Base-by-base conservation (phyloP, 1,140 invertebrate species). In the Bombus pascuorum region DNA sequence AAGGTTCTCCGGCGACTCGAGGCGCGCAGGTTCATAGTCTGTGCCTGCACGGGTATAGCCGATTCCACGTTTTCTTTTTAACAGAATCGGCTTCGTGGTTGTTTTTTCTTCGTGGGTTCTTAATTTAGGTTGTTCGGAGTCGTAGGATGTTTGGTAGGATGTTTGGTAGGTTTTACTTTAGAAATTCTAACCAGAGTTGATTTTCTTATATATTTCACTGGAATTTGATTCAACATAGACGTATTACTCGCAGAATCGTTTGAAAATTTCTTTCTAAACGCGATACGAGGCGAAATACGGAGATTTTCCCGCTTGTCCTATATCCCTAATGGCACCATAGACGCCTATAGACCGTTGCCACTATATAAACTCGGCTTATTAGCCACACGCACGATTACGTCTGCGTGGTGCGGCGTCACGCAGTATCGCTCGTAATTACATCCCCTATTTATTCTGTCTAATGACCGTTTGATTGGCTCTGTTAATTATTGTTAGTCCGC, bases 401-500 rank as follows among this genome's bases (percentile, higher is more conserved):
- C 25, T 44, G 59, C 59, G 75, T 62, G 76, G 80, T 32, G 57
- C 68, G 76, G 28, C 66, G 34, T 42, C 74, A 71, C 75, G 71
- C 81, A 57, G 86, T 87, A 86, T 89, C 88, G 79, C 44, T 62
- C 32, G 37, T 83, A 86, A 83, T 88, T 74, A 83, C 76, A 75
- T 86, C 72, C 65, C 86, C 73, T 90, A 90, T 88, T 90, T 88
- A 86, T 74, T 88, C 70, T 83, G 71, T 53, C 73, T 88, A 90
- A 90, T 88, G 89, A 86, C 65, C 86, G 81, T 78, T 90, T 86
- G 89, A 90, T 90, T 79, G 77, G 72, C 68, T 71, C 65, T 71
- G 76, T 88, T 90, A 90, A 90, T 90, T 90, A 90, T 90, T 84
- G 80, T 86, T 84, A 84, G 70, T 39, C 42, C 74, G 65, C 79